A percentile compares a stretch with the other conserved stretches of the same genome.
Conservation (phyloP, 2,888 invertebrate species). For the Drosophila yooni region DNA sequence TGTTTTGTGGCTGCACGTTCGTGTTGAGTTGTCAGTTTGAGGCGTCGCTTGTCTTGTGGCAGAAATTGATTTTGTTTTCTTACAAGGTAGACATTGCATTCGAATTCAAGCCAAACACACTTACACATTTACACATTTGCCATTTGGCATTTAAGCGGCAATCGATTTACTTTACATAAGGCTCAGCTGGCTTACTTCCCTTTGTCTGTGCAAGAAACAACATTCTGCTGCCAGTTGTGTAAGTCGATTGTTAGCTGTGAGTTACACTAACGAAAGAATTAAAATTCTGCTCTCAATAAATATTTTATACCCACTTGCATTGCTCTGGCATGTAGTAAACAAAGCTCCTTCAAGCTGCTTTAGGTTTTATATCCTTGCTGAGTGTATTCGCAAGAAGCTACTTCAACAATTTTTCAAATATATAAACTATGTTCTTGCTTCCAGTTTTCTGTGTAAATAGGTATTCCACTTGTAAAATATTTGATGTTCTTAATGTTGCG, state of each 20-base stretch:
- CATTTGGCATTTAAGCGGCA: constrained; percentile 23
- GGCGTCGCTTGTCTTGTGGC: constrained; percentile 13
- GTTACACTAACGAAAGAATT: constrained; percentile 19
- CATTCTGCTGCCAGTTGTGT: constrained; percentile 3
- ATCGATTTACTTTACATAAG: constrained; percentile 17
- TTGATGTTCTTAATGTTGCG: not conserved
- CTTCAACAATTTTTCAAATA: not conserved
- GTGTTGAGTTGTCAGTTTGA: constrained; percentile 26
- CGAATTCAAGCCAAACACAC: constrained; percentile 1
- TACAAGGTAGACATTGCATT: constrained; percentile 27
- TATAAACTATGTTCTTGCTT: not conserved
- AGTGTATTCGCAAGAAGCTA: not conserved
- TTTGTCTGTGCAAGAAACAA: not conserved
- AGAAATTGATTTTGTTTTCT: constrained; percentile 42
- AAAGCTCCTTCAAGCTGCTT: constrained; percentile 1
- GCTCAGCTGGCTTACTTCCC: constrained; percentile 21
- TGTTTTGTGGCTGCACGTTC: constrained; percentile 37
- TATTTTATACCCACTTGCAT: constrained; percentile 7
- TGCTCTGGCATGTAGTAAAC: constrained; percentile 2
- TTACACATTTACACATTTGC: not conserved
- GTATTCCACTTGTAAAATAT: not conserved
- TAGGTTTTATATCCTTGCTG: not conserved
- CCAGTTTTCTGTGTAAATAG: not conserved
- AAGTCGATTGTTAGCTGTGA: constrained; percentile 14
- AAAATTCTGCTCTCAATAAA: constrained; percentile 8